These are phyloP conservation scores for Ochotona princeps DNA, from an alignment of 2,113 vertebrate species.

Conservation along the genomic window DNA sequence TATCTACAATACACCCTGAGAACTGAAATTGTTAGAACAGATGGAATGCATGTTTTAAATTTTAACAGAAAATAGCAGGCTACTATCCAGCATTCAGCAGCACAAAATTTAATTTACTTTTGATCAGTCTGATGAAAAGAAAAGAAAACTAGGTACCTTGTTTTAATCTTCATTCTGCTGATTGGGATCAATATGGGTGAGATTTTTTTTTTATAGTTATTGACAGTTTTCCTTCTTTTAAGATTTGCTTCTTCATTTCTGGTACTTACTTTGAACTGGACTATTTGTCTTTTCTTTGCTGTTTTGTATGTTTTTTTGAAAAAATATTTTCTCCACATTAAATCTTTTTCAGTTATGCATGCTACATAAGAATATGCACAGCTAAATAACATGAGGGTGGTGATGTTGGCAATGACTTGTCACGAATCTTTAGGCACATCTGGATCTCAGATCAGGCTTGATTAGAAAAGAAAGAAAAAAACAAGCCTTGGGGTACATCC, in stretches of 20 bases:
- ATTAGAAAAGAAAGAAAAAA: neutral
- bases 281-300: constrained; percentile 28
- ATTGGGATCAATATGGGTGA: neutral
- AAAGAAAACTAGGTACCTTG: neutral
- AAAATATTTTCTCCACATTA: constrained; percentile 4
- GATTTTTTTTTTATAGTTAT: constrained; percentile 16
- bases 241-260: constrained; percentile 20
- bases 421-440: neutral
- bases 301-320: constrained; percentile 13
- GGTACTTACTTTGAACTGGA: neutral
- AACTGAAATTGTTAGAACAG: neutral
- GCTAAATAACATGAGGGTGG: neutral
- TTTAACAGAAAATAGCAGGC: constrained; percentile 14
- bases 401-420: neutral
- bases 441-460: neutral
- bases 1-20: neutral
- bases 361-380: neutral
- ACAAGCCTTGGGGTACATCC: neutral
- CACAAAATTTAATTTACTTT: neutral
- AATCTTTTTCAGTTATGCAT: neutral
- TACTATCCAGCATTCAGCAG: neutral
- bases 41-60: neutral
- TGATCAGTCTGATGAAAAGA: neutral
- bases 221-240: neutral
- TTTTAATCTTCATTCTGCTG: constrained; percentile 56